Conservation (phyloP, 1,140 invertebrate genomes). For the Camponotus floridanus region DNA sequence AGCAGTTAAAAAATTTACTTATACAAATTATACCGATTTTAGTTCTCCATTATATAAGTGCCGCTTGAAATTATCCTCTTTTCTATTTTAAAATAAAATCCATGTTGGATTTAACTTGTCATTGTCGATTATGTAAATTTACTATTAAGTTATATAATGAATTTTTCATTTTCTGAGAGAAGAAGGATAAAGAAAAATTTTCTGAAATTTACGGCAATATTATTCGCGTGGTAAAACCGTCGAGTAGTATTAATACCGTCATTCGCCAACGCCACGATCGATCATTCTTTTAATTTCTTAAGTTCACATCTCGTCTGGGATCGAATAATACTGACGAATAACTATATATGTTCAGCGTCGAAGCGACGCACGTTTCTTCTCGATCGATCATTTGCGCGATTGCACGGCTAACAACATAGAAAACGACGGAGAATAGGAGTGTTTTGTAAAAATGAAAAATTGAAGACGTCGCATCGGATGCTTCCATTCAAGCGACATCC, state of each 20-base stretch:
- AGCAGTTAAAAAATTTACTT: background rate
- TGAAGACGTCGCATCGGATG: constrained; percentile 35
- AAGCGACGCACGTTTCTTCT: constrained; percentile 28
- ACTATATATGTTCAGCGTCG: constrained; percentile 3
- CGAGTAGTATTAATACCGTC: constrained; percentile 36
- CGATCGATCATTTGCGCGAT: constrained; percentile 57
- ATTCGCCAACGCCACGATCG: constrained; percentile 20
- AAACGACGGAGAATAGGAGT: constrained; percentile 27
- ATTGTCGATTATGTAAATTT: constrained; percentile 20
- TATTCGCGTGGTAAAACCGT: constrained; percentile 13
- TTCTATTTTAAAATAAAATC: background rate
- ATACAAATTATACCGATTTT: background rate
- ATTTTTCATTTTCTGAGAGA: constrained; percentile 24
- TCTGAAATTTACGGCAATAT: constrained; percentile 6
- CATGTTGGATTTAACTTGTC: background rate
- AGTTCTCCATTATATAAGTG: background rate
- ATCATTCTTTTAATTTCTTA: constrained; percentile 58
- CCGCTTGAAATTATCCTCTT: background rate
- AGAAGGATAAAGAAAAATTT: background rate
- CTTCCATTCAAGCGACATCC: constrained; percentile 50
- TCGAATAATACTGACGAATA: constrained; percentile 45
- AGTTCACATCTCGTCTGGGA: constrained; percentile 14
- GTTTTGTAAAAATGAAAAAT: constrained; percentile 45
- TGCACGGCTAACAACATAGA: constrained; percentile 50
- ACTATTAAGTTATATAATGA: constrained; percentile 18